These are phyloP conservation scores for Tillus elongatus DNA, from an alignment of 2,888 invertebrate species.

Conservation along the genomic window DNA sequence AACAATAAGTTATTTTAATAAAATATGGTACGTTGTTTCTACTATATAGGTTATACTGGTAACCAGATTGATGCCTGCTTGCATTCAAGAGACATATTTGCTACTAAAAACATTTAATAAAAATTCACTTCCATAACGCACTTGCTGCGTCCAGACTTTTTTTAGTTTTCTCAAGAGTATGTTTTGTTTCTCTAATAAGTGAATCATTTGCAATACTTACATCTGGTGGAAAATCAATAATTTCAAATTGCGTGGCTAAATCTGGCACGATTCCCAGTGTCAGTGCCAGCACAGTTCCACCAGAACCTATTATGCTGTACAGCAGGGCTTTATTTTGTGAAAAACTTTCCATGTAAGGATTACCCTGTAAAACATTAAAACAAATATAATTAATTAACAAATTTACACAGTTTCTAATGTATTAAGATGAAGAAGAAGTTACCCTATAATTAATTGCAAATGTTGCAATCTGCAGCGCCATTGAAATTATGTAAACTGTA, in stretches of 20 bases:
- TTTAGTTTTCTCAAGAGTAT: no score
- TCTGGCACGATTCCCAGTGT: slow-evolving; percentile 81
- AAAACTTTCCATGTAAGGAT: slow-evolving; percentile 97
- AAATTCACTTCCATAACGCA: no score
- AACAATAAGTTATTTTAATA: no score
- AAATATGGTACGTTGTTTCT: no score
- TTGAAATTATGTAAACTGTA: slow-evolving; percentile 96
- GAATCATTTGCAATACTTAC: no score
- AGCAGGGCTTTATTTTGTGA: slow-evolving; percentile 84
- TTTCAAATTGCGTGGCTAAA: slow-evolving; percentile 82
- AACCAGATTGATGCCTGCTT: no score
- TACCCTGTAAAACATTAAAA: slow-evolving; percentile 57
- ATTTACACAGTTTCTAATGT: not conserved
- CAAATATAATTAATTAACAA: not conserved
- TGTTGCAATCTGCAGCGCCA: slow-evolving; percentile 94
- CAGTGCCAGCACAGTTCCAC: slow-evolving; percentile 71
- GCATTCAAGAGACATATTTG: no score
- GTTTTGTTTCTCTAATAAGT: no score
- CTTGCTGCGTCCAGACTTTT: no score
- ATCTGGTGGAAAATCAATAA: slow-evolving; percentile 86
- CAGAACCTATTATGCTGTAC: slow-evolving; percentile 81
- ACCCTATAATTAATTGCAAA: slow-evolving; percentile 99
- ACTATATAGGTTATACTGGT: no score
- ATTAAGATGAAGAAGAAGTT: no score
- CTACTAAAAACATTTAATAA: no score